These are phyloP conservation scores for Amblyjoppa fuscipennis DNA, from an alignment of 2,888 invertebrate genomes.

Conservation along the genomic window DNA sequence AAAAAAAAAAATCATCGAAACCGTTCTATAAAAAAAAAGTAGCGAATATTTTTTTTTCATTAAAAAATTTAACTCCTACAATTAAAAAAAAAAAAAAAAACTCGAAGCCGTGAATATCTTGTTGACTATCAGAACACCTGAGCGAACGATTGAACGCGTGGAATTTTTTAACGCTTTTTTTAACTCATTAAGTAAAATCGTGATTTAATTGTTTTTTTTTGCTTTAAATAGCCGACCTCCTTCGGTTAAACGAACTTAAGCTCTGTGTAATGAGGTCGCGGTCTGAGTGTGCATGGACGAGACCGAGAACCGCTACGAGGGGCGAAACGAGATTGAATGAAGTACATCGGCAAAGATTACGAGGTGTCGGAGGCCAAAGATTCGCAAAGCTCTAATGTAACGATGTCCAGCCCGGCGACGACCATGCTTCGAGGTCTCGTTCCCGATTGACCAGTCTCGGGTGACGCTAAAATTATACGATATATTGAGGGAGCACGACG, in stretches of 20 bases:
- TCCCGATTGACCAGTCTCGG: constrained; percentile 9
- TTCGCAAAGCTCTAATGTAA: constrained; percentile 53
- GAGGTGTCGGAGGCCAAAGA: constrained; percentile 71
- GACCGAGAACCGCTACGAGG: neutral
- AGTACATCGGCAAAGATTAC: constrained; percentile 23
- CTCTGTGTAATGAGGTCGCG: neutral
- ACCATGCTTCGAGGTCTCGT: neutral
- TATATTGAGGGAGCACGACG: constrained; percentile 4
- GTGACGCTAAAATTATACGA: constrained; percentile 6
- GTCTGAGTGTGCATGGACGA: neutral
- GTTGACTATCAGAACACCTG: too few relatives aligned
- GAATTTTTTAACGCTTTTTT: too few relatives aligned
- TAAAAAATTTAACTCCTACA: too few relatives aligned
- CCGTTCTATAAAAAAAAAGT: too few relatives aligned
- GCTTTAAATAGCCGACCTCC: neutral
- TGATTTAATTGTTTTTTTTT: too few relatives aligned
- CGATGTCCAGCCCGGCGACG: constrained; percentile 13
- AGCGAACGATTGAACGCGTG: too few relatives aligned
- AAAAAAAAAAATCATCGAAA: too few relatives aligned
- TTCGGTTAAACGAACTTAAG: neutral
- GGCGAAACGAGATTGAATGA: neutral
- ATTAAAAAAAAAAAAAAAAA: too few relatives aligned
- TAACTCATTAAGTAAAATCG: too few relatives aligned
- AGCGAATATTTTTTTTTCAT: too few relatives aligned
- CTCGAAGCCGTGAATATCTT: too few relatives aligned